Conservation (phyloP, 2,113 vertebrate genomes). For the Dendropsophus ebraccatus region DNA sequence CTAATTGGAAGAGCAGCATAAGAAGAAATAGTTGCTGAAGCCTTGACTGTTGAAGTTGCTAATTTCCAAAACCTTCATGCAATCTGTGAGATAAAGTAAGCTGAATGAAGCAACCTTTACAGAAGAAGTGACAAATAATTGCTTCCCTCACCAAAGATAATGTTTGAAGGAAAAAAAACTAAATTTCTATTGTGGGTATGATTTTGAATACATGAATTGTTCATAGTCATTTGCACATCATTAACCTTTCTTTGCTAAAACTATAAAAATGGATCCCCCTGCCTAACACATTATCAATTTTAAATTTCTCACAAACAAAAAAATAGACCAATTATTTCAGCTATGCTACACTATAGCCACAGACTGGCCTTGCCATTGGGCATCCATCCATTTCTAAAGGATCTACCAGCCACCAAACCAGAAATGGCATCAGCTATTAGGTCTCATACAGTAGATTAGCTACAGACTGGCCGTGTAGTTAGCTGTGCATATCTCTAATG, state of each 20-base stretch:
- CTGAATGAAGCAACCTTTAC: conserved; percentile 61
- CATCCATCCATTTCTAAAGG: too few relatives aligned
- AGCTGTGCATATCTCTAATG: too few relatives aligned
- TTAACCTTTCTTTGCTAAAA: background rate
- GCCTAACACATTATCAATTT: background rate
- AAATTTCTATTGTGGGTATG: conserved; percentile 46
- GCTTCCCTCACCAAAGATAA: conserved; percentile 45
- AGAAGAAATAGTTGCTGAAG: conserved; percentile 64
- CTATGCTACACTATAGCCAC: background rate
- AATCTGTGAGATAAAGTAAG: conserved; percentile 65
- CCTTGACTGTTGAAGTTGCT: conserved; percentile 62
- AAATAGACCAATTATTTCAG: background rate
- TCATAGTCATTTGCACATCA: background rate
- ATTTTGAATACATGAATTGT: background rate
- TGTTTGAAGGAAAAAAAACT: conserved; percentile 64
- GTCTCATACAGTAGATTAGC: too few relatives aligned
- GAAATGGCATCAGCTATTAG: too few relatives aligned
- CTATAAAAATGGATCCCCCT: background rate
- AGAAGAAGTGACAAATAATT: conserved; percentile 63
- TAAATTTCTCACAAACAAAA: background rate
- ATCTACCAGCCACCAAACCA: too few relatives aligned
- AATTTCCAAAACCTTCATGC: conserved; percentile 63
- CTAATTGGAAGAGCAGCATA: conserved; percentile 60
- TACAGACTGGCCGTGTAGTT: too few relatives aligned
- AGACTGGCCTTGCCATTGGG: too few relatives aligned